A percentile compares a stretch with the other conserved stretches of the same genome.
Conservation (phyloP, 2,797 vertebrate species). For the Myoxocephalus aenaeus region DNA sequence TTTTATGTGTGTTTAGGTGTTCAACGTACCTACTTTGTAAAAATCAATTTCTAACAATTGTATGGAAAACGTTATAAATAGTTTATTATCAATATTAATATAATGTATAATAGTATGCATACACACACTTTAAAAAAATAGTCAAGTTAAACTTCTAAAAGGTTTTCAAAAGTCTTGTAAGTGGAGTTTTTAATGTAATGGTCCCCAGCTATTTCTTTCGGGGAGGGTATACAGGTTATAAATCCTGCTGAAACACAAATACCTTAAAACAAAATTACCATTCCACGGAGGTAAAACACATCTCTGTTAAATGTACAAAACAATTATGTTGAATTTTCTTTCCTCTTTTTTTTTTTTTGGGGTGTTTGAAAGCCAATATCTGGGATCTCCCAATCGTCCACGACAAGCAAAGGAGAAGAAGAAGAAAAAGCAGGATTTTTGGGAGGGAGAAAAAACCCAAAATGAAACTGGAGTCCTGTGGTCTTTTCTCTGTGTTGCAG, state of each 20-base stretch:
- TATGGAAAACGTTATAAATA: conserved; percentile 46
- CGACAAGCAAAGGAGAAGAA: conserved; percentile 2
- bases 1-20: background rate
- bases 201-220: background rate
- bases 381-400: conserved; percentile 18
- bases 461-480: conserved; percentile 26
- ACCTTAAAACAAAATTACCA: conserved; percentile 16
- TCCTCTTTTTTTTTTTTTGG: conserved; percentile 18
- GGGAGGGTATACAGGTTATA: conserved; percentile 4
- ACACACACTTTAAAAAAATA: conserved; percentile 64
- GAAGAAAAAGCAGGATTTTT: conserved; percentile 3
- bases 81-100: conserved; percentile 39
- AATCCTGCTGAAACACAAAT: conserved; percentile 33
- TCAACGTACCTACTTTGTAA: background rate
- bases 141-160: conserved; percentile 42
- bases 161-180: conserved; percentile 20
- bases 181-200: conserved; percentile 14
- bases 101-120: conserved; percentile 58
- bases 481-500: conserved; percentile 2
- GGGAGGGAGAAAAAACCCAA: background rate
- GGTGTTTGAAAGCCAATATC: conserved; percentile 21
- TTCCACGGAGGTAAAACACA: conserved; percentile 22
- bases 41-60: conserved; percentile 28
- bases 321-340: background rate
- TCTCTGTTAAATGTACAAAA: conserved; percentile 26